phyloP scores from a whole-genome alignment of 2,888 invertebrate species.

The Pterostichus niger region DNA sequence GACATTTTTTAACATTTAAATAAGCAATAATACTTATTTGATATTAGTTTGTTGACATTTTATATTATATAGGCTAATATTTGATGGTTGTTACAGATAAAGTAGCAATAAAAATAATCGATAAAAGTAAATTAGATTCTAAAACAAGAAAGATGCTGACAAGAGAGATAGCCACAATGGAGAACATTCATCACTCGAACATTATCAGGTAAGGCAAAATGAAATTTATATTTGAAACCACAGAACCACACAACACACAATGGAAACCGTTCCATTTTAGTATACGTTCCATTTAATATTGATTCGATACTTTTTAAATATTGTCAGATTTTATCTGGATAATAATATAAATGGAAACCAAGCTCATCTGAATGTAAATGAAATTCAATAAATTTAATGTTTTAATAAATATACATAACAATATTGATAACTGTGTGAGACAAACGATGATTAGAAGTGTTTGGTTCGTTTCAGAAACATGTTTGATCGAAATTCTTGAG shows the following conservation, averaged over 20 bases:
- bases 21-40: not conserved
- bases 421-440: too few relatives aligned
- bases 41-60: conserved; percentile 1
- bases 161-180: conserved; percentile 85
- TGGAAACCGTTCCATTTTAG: not conserved
- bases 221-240: conserved; percentile 32
- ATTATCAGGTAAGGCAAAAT: conserved; percentile 79
- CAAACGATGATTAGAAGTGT: too few relatives aligned
- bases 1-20: conserved; percentile 8
- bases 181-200: conserved; percentile 85
- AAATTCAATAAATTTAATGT: too few relatives aligned
- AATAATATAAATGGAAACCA: too few relatives aligned
- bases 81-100: conserved; percentile 79
- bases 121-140: conserved; percentile 84
- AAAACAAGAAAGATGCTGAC: conserved; percentile 84
- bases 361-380: too few relatives aligned
- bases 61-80: conserved; percentile 16
- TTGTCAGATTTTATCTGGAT: too few relatives aligned
- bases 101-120: conserved; percentile 87
- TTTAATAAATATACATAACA: too few relatives aligned
- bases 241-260: not conserved
- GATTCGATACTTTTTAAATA: not conserved
- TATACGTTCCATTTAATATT: not conserved
- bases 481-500: too few relatives aligned
- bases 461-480: too few relatives aligned